These are phyloP conservation scores for Beroe forskalii DNA, from an alignment of 37 sponge, comb jelly and placozoan species.

Conservation along the genomic window DNA sequence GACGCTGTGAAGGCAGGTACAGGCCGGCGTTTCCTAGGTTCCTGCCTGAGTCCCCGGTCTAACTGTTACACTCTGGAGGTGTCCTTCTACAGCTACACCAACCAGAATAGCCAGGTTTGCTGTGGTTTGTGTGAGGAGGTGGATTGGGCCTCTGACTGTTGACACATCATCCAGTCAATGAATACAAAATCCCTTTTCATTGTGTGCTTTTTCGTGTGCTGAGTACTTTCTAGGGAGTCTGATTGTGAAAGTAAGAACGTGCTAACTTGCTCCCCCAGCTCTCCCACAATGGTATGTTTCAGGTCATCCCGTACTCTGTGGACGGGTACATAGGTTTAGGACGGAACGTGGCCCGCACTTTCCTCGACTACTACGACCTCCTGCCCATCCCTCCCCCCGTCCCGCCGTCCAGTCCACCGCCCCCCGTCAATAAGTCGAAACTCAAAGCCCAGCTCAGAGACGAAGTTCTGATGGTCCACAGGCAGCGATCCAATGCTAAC, in stretches of 20 bases:
- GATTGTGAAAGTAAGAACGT: no score
- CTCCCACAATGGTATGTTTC: no score
- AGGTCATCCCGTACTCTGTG: slow-evolving; percentile 54
- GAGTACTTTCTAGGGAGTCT: no score
- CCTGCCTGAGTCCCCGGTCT: slow-evolving; percentile 72
- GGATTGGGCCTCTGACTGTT: no score
- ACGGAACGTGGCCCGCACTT: slow-evolving; percentile 77
- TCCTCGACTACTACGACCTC: slow-evolving; percentile 85
- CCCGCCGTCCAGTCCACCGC: background rate
- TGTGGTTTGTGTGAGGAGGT: no score
- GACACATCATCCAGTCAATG: no score
- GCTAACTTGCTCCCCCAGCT: no score
- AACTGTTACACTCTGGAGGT: slow-evolving; percentile 97
- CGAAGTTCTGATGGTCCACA: slow-evolving; percentile 52
- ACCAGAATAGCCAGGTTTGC: slow-evolving; percentile 49
- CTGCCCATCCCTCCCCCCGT: background rate
- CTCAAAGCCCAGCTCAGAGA: slow-evolving; percentile 44
- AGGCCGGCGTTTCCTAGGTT: slow-evolving; percentile 83
- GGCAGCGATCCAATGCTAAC: slow-evolving; percentile 27
- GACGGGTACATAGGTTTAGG: slow-evolving; percentile 72
- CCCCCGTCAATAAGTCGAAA: slow-evolving; percentile 47
- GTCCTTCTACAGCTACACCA: slow-evolving; percentile 88
- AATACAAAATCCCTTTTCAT: no score
- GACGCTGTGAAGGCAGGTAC: slow-evolving; percentile 95
- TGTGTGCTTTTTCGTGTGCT: no score